These are phyloP conservation scores for Leucoraja erinaceus DNA, from an alignment of 2,113 vertebrate species.

Conservation along the genomic window DNA sequence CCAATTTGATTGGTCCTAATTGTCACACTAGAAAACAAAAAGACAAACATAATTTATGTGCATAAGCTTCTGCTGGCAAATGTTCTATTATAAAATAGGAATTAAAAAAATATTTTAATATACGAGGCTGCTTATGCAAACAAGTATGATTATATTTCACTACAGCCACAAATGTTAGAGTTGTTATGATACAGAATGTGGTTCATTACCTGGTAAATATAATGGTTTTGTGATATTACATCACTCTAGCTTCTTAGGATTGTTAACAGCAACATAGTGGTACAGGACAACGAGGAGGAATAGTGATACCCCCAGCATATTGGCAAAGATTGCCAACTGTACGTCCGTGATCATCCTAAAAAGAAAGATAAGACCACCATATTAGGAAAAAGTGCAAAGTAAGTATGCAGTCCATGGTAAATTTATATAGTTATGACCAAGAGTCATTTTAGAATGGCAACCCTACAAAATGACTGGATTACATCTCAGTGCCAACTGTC, in stretches of 20 bases:
- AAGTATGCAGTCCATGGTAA: neutral
- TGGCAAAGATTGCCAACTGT: slow-evolving; percentile 93
- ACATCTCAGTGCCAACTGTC: no score
- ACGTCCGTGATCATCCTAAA: slow-evolving; percentile 92
- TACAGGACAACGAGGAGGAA: slow-evolving; percentile 91
- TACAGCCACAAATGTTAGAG: neutral
- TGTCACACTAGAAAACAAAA: neutral
- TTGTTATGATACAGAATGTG: neutral
- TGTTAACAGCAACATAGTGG: slow-evolving; percentile 95
- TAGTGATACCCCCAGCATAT: slow-evolving; percentile 93
- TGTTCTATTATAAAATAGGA: neutral
- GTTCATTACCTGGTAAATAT: neutral
- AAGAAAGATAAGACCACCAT: neutral
- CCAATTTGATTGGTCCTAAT: slow-evolving; percentile 23
- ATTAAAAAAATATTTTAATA: neutral
- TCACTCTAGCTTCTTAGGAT: slow-evolving; percentile 87
- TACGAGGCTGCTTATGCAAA: neutral
- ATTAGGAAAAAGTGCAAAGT: slow-evolving; percentile 2
- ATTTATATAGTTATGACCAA: no score
- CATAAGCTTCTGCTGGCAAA: neutral
- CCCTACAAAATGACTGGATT: no score
- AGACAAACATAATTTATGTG: neutral
- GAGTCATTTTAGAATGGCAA: no score
- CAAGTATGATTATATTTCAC: neutral
- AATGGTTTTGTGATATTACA: neutral